phyloP scores from a whole-genome alignment of 2,888 invertebrate species.

The Ashinkailepas kermadecensis region DNA sequence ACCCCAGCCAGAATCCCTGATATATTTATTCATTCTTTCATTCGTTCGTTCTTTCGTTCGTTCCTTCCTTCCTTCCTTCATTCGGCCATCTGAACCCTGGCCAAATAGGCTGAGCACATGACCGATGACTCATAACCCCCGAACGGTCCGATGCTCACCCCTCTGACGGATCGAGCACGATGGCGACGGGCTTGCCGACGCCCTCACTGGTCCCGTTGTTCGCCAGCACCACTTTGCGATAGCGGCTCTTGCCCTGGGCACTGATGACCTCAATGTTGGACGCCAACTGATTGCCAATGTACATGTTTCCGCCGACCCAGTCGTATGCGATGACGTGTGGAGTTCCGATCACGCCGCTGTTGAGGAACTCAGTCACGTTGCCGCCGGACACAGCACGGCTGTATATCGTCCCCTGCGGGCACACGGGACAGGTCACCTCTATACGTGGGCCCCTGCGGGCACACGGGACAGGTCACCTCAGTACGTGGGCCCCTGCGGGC shows the following conservation, averaged over 20 bases:
- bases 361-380: slow-evolving; percentile 71
- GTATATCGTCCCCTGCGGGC: slow-evolving; percentile 67
- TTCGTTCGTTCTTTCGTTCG: too few relatives aligned
- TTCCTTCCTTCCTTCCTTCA: too few relatives aligned
- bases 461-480: slow-evolving; percentile 61
- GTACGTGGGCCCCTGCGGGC: slow-evolving; percentile 66
- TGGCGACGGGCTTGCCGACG: slow-evolving; percentile 75
- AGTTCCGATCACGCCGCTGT: slow-evolving; percentile 82
- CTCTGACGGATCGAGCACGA: slow-evolving; percentile 85
- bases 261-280: slow-evolving; percentile 84
- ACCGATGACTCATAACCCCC: too few relatives aligned
- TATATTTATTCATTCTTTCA: too few relatives aligned
- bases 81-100: too few relatives aligned
- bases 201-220: slow-evolving; percentile 80
- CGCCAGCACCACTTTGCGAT: slow-evolving; percentile 73
- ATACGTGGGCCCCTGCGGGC: slow-evolving; percentile 66
- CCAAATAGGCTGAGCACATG: too few relatives aligned
- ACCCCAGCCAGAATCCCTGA: too few relatives aligned
- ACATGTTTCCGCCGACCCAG: slow-evolving; percentile 92
- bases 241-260: slow-evolving; percentile 70
- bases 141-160: slow-evolving; percentile 50
- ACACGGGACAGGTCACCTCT: slow-evolving; percentile 61
- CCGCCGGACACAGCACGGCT: slow-evolving; percentile 77
- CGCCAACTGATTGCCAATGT: slow-evolving; percentile 79
- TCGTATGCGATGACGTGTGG: slow-evolving; percentile 90